Base-by-base conservation (phyloP, 1,140 invertebrate species). In the Sarcophaga peregrina region DNA sequence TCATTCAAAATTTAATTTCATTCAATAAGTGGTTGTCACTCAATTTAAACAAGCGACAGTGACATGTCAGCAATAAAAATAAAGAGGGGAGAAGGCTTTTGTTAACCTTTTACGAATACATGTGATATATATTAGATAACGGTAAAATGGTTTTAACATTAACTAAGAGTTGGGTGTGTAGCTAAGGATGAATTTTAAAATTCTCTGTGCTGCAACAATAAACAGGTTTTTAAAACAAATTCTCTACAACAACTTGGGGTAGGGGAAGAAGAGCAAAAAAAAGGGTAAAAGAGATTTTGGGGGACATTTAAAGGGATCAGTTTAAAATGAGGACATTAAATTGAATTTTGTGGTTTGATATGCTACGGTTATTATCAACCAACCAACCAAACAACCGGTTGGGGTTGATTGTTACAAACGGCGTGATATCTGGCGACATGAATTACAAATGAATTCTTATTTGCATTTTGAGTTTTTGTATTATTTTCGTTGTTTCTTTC, bases 271-370 rank as follows among this genome's bases (percentile, higher is more conserved):
- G 25, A 37, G 25, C 25, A 37, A 37, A 37, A 37, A 4, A 37
- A 37, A 37, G 25, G 25, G 25, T 37, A 37, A 37, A 37, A 37
- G 4, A 4, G 25, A 37, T 37, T 37, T 37, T 4, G 4, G 25
- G 25, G 25, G 25, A 37, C 25, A 37, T 62, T 58, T 62, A 17
- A 20, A n/a, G 62, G 62, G 62, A 68, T 68, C 62, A 68, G 8
- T 20, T 20, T 68, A 68, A 68, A 68, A 68, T 37, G 25, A 37
- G 17, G 62, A 68, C 62, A 68, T 68, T 20, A 68, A 68, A 68
- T 68, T 20, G 17, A 68, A 68, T 68, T 68, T 68, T 68, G 62
- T 68, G 62, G 62, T 68, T 68, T 68, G 58, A 68, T 58, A 15
- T 68, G 25, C 25, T 37, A 37, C 25, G 25, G 25, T 37, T 37